A percentile compares a stretch with the other conserved stretches of the same genome.
Conservation (phyloP, 1,140 invertebrate genomes). For the Megalopta genalis region DNA sequence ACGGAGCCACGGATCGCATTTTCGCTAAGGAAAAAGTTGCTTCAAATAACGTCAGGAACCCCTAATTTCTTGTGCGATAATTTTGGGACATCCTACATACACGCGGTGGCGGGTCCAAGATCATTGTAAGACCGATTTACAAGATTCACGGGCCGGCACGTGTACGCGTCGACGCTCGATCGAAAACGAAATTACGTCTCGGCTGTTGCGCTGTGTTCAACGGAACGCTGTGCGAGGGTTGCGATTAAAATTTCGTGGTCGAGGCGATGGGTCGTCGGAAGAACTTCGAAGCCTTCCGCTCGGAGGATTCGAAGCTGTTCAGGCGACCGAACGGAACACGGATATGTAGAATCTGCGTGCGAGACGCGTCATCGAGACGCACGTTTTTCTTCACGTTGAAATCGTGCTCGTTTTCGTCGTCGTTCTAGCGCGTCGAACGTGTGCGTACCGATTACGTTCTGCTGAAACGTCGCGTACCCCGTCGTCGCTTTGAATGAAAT, state of each 20-base stretch:
- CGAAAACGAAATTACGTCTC: conserved; percentile 19
- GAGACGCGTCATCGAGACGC: conserved; percentile 41
- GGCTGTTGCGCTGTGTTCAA: conserved; percentile 37
- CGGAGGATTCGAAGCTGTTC: no score
- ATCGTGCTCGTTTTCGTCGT: no score
- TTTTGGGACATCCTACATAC: no score
- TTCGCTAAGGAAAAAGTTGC: no score
- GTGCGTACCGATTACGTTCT: conserved; percentile 23
- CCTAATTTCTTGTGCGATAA: no score
- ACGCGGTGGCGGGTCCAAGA: no score
- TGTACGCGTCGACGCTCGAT: conserved; percentile 1
- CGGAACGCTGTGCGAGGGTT: conserved; percentile 25
- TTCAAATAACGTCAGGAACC: no score
- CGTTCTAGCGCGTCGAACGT: conserved; percentile 8
- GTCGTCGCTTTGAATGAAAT: conserved; percentile 53
- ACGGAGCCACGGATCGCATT: no score
- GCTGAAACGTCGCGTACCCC: not conserved
- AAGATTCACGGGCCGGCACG: no score
- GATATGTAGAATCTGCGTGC: conserved; percentile 64
- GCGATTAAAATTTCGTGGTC: conserved; percentile 54
- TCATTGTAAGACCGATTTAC: no score
- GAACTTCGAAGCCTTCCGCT: no score
- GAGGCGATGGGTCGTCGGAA: not conserved
- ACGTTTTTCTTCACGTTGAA: conserved; percentile 5
- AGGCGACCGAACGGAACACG: conserved; percentile 40